Conservation (phyloP, 2,888 invertebrate genomes). For the Globia sparganii region DNA sequence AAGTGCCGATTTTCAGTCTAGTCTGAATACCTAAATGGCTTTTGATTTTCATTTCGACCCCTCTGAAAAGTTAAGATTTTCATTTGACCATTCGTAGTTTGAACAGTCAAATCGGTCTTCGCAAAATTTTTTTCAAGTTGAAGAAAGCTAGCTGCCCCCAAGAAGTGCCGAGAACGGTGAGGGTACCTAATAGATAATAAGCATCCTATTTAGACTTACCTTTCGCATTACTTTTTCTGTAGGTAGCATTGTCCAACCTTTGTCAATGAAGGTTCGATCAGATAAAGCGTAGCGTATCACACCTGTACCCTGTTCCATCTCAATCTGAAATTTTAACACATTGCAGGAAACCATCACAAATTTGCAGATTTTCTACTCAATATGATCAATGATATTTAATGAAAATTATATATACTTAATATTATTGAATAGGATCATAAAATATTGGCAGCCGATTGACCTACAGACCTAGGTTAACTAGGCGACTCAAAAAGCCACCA, state of each 20-base stretch:
- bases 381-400: no score
- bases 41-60: no score
- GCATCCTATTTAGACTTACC: slow-evolving; percentile 59
- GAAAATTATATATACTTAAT: no score
- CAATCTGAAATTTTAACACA: neutral
- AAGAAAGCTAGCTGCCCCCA: neutral
- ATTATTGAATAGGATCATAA: no score
- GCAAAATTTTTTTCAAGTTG: neutral
- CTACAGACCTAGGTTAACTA: no score
- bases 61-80: neutral
- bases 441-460: no score
- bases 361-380: no score
- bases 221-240: slow-evolving; percentile 85
- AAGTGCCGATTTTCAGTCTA: neutral
- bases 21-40: no score
- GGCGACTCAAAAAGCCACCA: no score
- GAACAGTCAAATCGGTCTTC: neutral
- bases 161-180: neutral
- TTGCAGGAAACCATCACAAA: no score
- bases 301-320: slow-evolving; percentile 75
- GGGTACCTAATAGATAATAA: neutral
- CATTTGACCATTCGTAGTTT: neutral
- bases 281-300: slow-evolving; percentile 81
- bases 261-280: slow-evolving; percentile 83
- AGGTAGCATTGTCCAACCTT: slow-evolving; percentile 86